Base-by-base conservation (phyloP, 1,140 invertebrate genomes). In the Aricia agestis region DNA sequence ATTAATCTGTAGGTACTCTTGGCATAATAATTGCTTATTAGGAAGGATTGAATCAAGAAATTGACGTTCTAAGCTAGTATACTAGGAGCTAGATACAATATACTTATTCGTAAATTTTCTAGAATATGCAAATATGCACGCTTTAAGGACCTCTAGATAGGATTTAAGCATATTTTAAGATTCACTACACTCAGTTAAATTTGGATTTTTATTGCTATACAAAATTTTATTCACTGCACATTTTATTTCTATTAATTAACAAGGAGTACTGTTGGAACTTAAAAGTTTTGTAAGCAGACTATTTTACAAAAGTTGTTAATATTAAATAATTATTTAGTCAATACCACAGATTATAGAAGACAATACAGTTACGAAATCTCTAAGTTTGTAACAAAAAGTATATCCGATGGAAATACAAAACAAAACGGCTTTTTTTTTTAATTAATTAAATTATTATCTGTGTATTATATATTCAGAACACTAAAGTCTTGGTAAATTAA, bases 11-110 rank as follows among this genome's bases (percentile, higher is more conserved):
- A 85, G 79, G 82, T 86, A 86, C 82, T 86, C 83, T 82, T 83
- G 78, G 80, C 85, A 84, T 79, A 52, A 79, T 88, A 88, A 86
- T 88, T 88, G 83, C 78, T 79, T 85, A 84, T 80, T 81, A 88
- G 86, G 86, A 86, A 86, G 86, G 86, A 88, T 79, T 85, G 79
- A 82, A 85, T 85, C 78, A 78, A 85, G 81, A 84, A 87, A 87
- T 86, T 86, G 84, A 86, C 85, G 70, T 76, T 69, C 82, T 84
- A 86, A 78, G 70, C 68, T 70, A 70, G 17, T 6, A 58, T 63
- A 17, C 67, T 72, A 72, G 25, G 71, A 68, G 41, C 25, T 72
- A 69, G 52, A 58, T 61, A 18, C 63, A 68, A 71, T 76, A 80
- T 72, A 36, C 36, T 36, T 36, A 74, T 78, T 68, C 65, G 42